These are phyloP conservation scores for Halcyon badia DNA, from an alignment of 2,797 vertebrate genomes.

Conservation along the genomic window DNA sequence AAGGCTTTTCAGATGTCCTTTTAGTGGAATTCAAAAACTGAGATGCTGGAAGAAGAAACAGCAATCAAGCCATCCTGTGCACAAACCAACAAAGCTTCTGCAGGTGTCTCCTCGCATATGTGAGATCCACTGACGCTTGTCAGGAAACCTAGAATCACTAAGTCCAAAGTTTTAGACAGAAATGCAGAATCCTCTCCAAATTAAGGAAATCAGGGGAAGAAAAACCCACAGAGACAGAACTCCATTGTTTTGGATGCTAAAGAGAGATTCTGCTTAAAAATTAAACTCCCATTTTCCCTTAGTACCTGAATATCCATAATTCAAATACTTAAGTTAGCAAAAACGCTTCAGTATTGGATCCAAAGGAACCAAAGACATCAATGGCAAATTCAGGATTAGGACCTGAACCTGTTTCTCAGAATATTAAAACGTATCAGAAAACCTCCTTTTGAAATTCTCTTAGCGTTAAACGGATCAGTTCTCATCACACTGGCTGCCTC, in stretches of 20 bases:
- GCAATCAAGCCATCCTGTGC: background rate
- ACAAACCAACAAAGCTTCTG: background rate
- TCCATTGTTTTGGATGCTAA: background rate
- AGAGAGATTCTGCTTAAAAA: slow-evolving; percentile 5
- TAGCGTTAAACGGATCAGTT: background rate
- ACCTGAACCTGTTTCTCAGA: background rate
- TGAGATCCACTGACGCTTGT: background rate
- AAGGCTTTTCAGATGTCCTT: background rate
- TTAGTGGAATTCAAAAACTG: background rate
- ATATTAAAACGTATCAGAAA: background rate
- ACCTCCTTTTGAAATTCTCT: slow-evolving; percentile 14
- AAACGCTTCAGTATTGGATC: background rate
- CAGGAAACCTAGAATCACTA: background rate
- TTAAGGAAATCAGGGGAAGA: background rate
- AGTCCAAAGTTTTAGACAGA: background rate
- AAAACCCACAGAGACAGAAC: background rate
- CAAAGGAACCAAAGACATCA: background rate
- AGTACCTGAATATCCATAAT: background rate
- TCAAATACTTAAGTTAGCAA: background rate
- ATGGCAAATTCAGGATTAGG: slow-evolving; percentile 26
- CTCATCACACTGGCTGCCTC: background rate
- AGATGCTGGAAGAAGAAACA: background rate
- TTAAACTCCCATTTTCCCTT: background rate
- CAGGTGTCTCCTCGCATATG: background rate
- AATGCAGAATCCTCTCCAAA: background rate